phyloP scores from a whole-genome alignment of 1,140 invertebrate genomes.

The Thaumatotibia leucotreta region DNA sequence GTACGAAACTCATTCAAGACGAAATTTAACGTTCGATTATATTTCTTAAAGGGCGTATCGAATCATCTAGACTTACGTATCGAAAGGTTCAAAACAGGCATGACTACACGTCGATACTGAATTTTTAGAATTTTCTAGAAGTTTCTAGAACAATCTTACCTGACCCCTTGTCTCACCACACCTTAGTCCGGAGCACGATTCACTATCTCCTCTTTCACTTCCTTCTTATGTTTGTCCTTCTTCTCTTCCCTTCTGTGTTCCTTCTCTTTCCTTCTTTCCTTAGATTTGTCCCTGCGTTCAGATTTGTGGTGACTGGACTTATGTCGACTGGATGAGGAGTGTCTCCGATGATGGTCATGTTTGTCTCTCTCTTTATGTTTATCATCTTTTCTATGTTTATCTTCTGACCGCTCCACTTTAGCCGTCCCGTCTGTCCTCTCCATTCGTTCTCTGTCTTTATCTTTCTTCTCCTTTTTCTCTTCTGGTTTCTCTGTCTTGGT shows the following conservation, averaged over 20 bases:
- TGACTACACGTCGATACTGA: no score
- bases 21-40: no score
- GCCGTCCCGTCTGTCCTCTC: constrained; percentile 36
- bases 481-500: constrained; percentile 39
- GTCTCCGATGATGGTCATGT: constrained; percentile 50
- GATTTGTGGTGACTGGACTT: constrained; percentile 57
- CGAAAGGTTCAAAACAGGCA: no score
- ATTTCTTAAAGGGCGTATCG: no score
- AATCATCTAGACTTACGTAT: no score
- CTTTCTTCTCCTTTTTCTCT: constrained; percentile 46
- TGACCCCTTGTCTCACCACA: background rate
- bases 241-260: constrained; percentile 54
- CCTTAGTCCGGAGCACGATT: constrained; percentile 57
- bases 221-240: constrained; percentile 38
- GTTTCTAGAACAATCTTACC: no score
- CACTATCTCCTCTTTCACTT: constrained; percentile 33
- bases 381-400: background rate
- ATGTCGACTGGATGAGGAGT: constrained; percentile 56
- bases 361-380: constrained; percentile 30
- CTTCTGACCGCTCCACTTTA: constrained; percentile 19
- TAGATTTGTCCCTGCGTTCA: constrained; percentile 34
- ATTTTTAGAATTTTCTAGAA: no score
- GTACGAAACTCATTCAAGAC: no score
- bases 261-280: constrained; percentile 27
- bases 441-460: constrained; percentile 26